Evolutionary conservation across 64 coral and sea anemone genomes (phyloP), one percentile per base, ranked within the genome.

Genomic region (Catalaphyllia jardinei): DNA sequence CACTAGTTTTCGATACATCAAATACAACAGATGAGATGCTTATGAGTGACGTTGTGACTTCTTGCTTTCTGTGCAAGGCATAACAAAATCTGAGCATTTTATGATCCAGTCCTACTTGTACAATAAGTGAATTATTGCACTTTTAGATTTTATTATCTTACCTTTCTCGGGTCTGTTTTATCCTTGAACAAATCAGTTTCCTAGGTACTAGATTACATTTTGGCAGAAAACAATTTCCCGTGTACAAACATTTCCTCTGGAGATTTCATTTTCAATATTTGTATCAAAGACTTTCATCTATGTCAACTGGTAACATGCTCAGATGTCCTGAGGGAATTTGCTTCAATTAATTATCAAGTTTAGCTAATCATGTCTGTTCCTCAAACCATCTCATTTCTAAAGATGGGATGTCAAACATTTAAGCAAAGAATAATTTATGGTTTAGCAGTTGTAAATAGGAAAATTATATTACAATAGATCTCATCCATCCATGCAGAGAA

Each of bases 381-480:
- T n/a, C 20, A 6, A 77, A 77, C 60, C 60, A 80, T 62, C 78
- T 35, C 55, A 28, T 54, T 33, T 61, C 55, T 80, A 31, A 80
- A 62, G 52, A 61, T 61, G 78, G 55, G 78, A 62, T 80, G 78
- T 54, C 78, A 80, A 80, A 80, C 52, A 62, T 61, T 28, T 61
- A 12, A 61, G 16, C 50, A 77, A 24, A 77, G 35, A 77, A 77
- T 60, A 61, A 80, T 80, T 19, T 62, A 80, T 80, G 52, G 52
- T 61, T 18, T 80, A 61, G 16, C 28, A 80, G 78, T 31, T 80
- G 52, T 80, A 80, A 80, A 80, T 80, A 61, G 55, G 52, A 28
- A 62, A 80, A 62, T 60, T 54, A 19, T 61, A 22, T 61, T 27
- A 31, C 10, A 29, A 24, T 27, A 61, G 78, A 80, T 29, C 78